Evolutionary conservation across 2,888 invertebrate species (phyloP).

Genomic region (Pterostichus niger): DNA sequence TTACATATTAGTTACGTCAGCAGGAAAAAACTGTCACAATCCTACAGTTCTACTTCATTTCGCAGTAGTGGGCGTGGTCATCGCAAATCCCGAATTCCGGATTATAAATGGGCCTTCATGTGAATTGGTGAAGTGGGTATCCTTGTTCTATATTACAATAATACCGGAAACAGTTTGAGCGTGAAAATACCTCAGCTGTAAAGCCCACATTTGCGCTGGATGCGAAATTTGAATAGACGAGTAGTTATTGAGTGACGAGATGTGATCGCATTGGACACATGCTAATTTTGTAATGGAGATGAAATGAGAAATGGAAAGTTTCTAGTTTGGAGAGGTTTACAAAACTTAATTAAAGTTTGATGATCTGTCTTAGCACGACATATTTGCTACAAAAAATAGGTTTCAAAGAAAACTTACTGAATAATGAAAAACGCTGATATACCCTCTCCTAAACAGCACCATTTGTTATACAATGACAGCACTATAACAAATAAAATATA

Average conservation of each 20-base stretch:
- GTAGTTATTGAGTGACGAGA: slow-evolving; percentile 4
- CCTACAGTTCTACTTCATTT: slow-evolving; percentile 1
- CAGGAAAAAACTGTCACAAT: not conserved
- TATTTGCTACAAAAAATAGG: not conserved
- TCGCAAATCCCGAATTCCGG: slow-evolving; percentile 6
- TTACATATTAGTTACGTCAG: slow-evolving; percentile 11
- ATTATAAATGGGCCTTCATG: slow-evolving; percentile 10
- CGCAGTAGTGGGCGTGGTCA: not conserved
- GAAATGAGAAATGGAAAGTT: not conserved
- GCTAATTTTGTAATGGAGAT: not conserved
- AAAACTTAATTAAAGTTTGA: slow-evolving; percentile 9
- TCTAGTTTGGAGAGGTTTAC: not conserved
- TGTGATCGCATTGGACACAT: not conserved
- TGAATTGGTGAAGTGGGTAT: slow-evolving; percentile 3
- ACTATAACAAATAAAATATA: not conserved
- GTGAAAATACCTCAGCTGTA: slow-evolving; percentile 39
- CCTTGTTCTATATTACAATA: slow-evolving; percentile 48
- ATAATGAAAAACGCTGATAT: too few species aligned
- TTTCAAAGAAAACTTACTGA: too few species aligned
- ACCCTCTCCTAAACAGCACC: too few species aligned
- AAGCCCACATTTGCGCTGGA: slow-evolving; percentile 13
- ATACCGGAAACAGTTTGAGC: slow-evolving; percentile 21
- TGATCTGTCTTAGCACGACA: not conserved
- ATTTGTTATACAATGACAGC: too few species aligned
- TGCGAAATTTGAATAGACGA: slow-evolving; percentile 23